Evolutionary conservation across 2,113 vertebrate genomes (phyloP).

Genomic region (Megaceryle torquata): DNA sequence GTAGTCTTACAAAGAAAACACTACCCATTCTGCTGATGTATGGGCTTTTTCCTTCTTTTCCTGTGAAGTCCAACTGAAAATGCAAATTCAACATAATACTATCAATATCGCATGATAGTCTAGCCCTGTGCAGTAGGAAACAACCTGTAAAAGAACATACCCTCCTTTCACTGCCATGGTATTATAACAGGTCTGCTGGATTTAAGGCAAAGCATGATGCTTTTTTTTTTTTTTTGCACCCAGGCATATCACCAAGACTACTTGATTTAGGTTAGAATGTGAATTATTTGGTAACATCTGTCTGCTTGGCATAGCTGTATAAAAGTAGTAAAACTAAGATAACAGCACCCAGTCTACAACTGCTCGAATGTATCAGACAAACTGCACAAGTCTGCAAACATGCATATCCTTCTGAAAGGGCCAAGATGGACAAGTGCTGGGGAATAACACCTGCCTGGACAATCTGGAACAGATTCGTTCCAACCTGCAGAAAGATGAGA

Average conservation of each 20-base stretch:
- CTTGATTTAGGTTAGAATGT: not conserved
- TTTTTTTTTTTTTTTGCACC: not conserved
- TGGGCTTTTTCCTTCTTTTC: not conserved
- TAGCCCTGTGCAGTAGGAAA: not conserved
- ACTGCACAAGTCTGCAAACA: not conserved
- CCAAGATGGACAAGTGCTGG: not conserved
- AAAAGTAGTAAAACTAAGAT: not conserved
- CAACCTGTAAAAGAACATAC: not conserved
- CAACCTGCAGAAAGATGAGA: not conserved
- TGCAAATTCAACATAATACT: not conserved
- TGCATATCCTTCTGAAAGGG: not conserved
- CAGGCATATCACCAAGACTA: not conserved
- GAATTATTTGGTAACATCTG: not conserved
- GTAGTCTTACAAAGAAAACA: not conserved
- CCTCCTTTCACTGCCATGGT: not conserved
- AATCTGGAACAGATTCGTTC: not conserved
- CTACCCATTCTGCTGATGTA: not conserved
- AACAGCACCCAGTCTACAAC: not conserved
- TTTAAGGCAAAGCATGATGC: not conserved
- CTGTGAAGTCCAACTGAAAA: not conserved
- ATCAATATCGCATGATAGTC: not conserved
- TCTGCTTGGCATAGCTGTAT: not conserved
- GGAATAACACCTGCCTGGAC: not conserved
- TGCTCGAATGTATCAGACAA: not conserved
- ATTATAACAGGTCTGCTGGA: not conserved